Percentiles rank a stretch among this genome's conserved stretches.
phyloP scores from a whole-genome alignment of 2,797 vertebrate genomes.

The Myotis planiceps region DNA sequence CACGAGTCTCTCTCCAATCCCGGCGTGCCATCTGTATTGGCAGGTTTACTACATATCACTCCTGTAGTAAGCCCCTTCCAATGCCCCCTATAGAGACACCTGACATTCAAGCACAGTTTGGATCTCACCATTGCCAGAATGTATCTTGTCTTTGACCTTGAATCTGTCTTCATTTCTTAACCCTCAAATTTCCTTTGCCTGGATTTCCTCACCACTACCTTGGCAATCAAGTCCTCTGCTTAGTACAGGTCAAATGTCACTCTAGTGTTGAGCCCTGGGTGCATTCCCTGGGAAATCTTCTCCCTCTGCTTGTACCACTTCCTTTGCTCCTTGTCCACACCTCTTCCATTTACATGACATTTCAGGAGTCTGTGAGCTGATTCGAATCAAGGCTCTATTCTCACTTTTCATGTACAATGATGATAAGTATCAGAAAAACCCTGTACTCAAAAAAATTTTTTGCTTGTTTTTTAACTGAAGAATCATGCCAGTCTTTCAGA shows the following conservation, averaged over 20 bases:
- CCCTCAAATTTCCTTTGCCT: not conserved
- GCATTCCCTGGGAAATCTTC: not conserved
- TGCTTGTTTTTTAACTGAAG: not conserved
- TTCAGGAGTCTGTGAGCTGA: not conserved
- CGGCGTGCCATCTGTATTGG: not conserved
- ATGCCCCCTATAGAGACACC: rapidly evolving
- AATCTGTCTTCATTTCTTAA: not conserved
- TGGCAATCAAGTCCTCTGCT: not conserved
- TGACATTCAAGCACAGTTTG: not conserved
- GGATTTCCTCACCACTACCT: not conserved
- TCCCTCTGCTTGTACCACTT: not conserved
- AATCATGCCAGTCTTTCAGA: not conserved
- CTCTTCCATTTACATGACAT: not conserved
- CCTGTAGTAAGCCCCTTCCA: not conserved
- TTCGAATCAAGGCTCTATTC: not conserved
- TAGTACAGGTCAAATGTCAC: not conserved
- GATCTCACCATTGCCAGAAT: not conserved
- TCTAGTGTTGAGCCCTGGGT: not conserved
- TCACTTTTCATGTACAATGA: not conserved
- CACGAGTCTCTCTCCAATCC: not conserved
- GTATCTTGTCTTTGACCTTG: not conserved
- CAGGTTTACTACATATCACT: not conserved
- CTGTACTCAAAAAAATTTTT: not conserved
- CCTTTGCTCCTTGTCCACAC: not conserved
- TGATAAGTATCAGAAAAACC: not conserved